These are phyloP conservation scores for Acrocephalus kingi DNA, from an alignment of 2,113 vertebrate genomes.

Conservation along the genomic window DNA sequence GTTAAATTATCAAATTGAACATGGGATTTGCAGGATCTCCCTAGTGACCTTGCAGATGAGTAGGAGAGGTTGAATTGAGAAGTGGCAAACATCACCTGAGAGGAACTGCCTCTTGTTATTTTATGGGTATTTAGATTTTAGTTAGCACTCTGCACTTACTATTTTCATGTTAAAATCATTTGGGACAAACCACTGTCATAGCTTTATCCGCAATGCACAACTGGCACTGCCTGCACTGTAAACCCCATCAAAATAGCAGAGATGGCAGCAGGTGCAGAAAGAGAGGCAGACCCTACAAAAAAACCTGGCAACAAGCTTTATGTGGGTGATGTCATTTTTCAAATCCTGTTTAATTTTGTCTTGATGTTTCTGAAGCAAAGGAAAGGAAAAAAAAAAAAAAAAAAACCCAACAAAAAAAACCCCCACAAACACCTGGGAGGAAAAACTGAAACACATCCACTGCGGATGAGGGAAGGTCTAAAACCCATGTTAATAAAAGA, in stretches of 20 bases:
- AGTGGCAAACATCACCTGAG: not conserved
- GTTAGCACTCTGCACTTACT: not conserved
- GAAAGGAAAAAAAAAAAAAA: not conserved
- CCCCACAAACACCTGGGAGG: accelerated
- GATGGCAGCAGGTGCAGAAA: not conserved
- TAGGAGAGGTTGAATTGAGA: not conserved
- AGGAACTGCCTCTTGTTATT: not conserved
- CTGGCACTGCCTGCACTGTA: not conserved
- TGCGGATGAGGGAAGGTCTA: not conserved
- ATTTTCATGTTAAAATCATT: not conserved
- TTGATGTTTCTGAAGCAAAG: not conserved
- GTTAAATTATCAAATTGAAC: not conserved
- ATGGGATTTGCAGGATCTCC: not conserved
- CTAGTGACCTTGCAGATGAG: not conserved
- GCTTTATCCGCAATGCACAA: not conserved
- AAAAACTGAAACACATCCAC: not conserved
- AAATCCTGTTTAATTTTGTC: not conserved
- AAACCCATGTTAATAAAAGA: not conserved
- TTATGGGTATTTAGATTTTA: not conserved
- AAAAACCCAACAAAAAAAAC: not conserved
- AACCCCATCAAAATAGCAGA: not conserved
- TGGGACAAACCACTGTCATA: not conserved
- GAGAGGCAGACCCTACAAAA: not conserved
- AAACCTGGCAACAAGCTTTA: not conserved
- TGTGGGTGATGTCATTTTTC: accelerated